Base-by-base conservation (phyloP, 2,888 invertebrate species). In the Deroplatys truncata region DNA sequence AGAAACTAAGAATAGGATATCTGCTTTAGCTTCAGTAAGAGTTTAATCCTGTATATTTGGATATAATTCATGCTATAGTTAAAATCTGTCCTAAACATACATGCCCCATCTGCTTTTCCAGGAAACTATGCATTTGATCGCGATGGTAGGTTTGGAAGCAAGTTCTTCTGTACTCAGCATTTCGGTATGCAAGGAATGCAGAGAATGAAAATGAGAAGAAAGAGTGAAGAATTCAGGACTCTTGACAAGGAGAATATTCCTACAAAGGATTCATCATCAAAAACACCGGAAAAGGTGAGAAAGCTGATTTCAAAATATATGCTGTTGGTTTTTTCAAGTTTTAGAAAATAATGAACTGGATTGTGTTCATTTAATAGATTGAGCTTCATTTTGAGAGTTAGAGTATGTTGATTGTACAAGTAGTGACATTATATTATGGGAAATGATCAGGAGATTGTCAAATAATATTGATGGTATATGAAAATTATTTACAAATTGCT, bases 91-190 rank as follows among this genome's bases (percentile, higher is more conserved):
- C 43, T 43, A 13, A 56, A 56, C 5, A 20, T 72, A 72, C 56
- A 20, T 72, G 43, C 7, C n/a, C 28, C 28, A 84, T 29, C 15
- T 72, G 16, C 13, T 85, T 88, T 91, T 92, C 7, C 90, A 93
- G 96, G 96, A 85, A 96, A 96, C 90, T 97, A 97, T 92, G 95
- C 96, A 84, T 97, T 96, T 92, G 96, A 97, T 93, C 94, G 95
- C 28, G 96, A 96, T 91, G 96, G 96, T 91, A 94, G 95, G 31
- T 95, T 95, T 92, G 96, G 96, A 85, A 95, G 95, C 86, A 94
- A 95, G 92, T 97, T 98, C 93, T 97, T 96, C 93, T 98, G 98
- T 92, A 94, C 95, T 3, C 96, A 96, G 93, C 97, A 97, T 92
- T 96, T 95, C 92, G 96, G 96, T 90, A 93, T 96, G 92, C 94